phyloP scores from a whole-genome alignment of 2,888 invertebrate genomes.

The Volucella inflata region DNA sequence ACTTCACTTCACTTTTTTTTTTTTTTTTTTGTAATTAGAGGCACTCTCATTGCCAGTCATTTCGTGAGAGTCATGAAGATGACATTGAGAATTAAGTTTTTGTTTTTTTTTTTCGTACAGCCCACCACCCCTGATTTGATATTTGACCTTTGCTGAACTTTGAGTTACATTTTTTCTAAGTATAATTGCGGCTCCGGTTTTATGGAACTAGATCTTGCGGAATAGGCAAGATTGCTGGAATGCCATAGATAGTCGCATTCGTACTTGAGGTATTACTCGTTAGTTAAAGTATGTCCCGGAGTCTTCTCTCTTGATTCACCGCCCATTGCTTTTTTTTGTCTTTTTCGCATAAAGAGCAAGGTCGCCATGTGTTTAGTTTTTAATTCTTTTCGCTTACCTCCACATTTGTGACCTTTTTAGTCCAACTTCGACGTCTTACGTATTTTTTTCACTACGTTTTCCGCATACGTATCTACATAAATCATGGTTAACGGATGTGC shows the following conservation, averaged over 20 bases:
- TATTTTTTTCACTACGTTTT: too few relatives aligned
- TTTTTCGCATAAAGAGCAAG: slow-evolving; percentile 47
- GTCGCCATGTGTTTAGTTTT: slow-evolving; percentile 21
- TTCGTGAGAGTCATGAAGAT: slow-evolving; percentile 10
- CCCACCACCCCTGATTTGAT: slow-evolving; percentile 11
- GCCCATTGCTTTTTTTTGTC: not conserved
- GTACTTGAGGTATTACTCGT: not conserved
- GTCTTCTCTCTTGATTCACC: not conserved
- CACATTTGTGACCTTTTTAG: slow-evolving; percentile 5
- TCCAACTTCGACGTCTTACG: not conserved
- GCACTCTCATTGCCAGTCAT: slow-evolving; percentile 12
- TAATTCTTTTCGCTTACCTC: not conserved
- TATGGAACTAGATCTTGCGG: slow-evolving; percentile 30
- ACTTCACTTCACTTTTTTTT: slow-evolving; percentile 11
- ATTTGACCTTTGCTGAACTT: slow-evolving; percentile 69
- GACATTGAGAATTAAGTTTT: slow-evolving; percentile 53
- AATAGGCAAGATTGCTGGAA: slow-evolving; percentile 4
- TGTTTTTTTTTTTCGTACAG: slow-evolving; percentile 4
- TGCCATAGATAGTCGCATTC: not conserved
- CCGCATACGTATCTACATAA: too few relatives aligned
- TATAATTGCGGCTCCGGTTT: slow-evolving; percentile 34
- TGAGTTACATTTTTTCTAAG: slow-evolving; percentile 10
- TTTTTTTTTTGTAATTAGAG: slow-evolving; percentile 48
- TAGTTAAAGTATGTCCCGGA: not conserved
- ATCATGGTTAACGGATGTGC: slow-evolving; percentile 4